These are phyloP conservation scores for Acromyrmex heyeri DNA, from an alignment of 1,140 invertebrate genomes.

Conservation along the genomic window DNA sequence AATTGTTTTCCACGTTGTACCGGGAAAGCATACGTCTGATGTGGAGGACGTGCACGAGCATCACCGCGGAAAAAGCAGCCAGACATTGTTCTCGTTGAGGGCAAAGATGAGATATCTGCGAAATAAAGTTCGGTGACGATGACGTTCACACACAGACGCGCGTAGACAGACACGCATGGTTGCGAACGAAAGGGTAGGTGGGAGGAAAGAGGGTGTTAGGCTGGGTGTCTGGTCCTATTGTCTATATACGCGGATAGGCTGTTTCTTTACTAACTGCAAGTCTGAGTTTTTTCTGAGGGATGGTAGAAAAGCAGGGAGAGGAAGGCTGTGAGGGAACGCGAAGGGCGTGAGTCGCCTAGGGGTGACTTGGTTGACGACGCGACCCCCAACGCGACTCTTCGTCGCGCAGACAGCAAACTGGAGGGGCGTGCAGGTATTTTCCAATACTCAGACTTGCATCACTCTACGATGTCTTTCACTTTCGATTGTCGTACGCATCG, in stretches of 20 bases:
- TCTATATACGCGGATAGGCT: slow-evolving; percentile 75
- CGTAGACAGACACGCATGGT: slow-evolving; percentile 55
- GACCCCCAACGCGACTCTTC: slow-evolving; percentile 72
- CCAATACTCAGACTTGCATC: slow-evolving; percentile 12
- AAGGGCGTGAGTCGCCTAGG: slow-evolving; percentile 40
- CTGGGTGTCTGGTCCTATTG: slow-evolving; percentile 76
- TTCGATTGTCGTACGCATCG: slow-evolving; percentile 61
- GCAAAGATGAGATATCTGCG: neutral
- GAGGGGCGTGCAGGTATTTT: slow-evolving; percentile 70
- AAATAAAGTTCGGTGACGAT: slow-evolving; percentile 8
- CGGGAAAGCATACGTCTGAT: slow-evolving; percentile 39
- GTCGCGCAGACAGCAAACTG: slow-evolving; percentile 65
- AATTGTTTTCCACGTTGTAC: slow-evolving; percentile 70
- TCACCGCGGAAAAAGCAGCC: slow-evolving; percentile 50
- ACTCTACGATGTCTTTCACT: slow-evolving; percentile 33
- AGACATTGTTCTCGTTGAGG: slow-evolving; percentile 34
- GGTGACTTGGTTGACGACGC: slow-evolving; percentile 65
- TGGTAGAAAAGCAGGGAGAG: slow-evolving; percentile 15
- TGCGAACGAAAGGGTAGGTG: slow-evolving; percentile 68
- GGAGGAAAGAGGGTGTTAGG: slow-evolving; percentile 62
- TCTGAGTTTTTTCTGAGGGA: slow-evolving; percentile 64
- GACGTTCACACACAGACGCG: slow-evolving; percentile 38
- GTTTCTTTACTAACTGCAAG: slow-evolving; percentile 78
- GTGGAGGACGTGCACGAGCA: slow-evolving; percentile 39
- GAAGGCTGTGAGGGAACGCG: neutral